Base-by-base conservation (phyloP, 1,140 invertebrate species). In the Elysia chlorotica region DNA sequence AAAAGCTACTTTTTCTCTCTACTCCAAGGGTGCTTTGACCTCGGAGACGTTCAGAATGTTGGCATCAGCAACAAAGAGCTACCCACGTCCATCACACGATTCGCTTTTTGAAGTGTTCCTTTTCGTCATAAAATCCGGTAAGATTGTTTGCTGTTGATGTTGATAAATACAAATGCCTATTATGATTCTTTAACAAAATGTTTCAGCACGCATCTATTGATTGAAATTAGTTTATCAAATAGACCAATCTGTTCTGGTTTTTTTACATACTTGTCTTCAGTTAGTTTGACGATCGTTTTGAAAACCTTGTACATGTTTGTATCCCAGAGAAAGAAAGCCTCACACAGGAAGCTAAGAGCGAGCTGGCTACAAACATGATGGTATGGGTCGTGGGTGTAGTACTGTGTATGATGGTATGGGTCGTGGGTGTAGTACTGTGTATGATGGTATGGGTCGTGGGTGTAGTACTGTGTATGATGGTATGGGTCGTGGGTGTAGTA, bases 11-110 rank as follows among this genome's bases (percentile, higher is more conserved):
- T n/a, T n/a, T n/a, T n/a, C n/a, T n/a, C n/a, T n/a, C n/a, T n/a
- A n/a, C n/a, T n/a, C n/a, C n/a, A n/a, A 71, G 57, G 82, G 82
- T 6, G 76, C 81, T 21, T 76, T 87, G 10, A 83, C 79, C 30
- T 75, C 78, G 1, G 83, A 86, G 61, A 82, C 81, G 14, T 87
- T 85, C 71, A 80, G 79, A 38, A 77, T 82, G 30, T 71, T 87
- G 59, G 80, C 80, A 2, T 79, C 78, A 19, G 79, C 81, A 4
- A 74, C 82, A 3, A 85, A 85, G 25, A 65, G 72, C 35, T 79
- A 85, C 53, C 67, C 77, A 10, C 75, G 83, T 57, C 76, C 72
- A 23, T 81, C 77, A 25, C 78, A 85, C 36, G 85, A 87, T 71
- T 76, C 79, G 4, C 73, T 87, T 56, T 84, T 82, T 38, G 74